phyloP scores from a whole-genome alignment of 1,140 invertebrate species.

The Periplaneta americana region DNA sequence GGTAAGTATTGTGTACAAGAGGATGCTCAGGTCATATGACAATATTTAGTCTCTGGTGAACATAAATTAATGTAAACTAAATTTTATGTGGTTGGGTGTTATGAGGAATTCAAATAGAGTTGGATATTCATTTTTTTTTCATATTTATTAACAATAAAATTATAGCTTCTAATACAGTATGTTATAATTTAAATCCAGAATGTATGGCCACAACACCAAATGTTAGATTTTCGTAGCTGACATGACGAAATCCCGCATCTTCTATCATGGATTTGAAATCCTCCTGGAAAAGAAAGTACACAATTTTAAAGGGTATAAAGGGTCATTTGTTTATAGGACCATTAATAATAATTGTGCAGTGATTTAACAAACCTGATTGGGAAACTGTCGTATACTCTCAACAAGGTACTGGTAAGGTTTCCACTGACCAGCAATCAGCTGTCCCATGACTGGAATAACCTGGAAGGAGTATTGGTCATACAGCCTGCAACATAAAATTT shows the following conservation, averaged over 20 bases:
- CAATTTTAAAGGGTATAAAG: not conserved
- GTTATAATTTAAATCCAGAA: conserved; percentile 83
- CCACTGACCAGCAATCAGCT: conserved; percentile 92
- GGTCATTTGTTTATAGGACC: not conserved
- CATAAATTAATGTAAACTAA: too few species aligned
- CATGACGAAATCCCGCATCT: conserved; percentile 77
- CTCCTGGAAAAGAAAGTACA: conserved; percentile 58
- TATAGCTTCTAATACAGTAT: too few species aligned
- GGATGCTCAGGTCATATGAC: too few species aligned
- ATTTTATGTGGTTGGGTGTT: too few species aligned
- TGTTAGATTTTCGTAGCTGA: conserved; percentile 84
- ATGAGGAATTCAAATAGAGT: too few species aligned
- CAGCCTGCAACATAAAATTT: conserved; percentile 49
- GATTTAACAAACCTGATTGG: conserved; percentile 64
- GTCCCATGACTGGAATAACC: conserved; percentile 94
- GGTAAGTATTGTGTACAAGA: too few species aligned
- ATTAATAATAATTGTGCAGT: not conserved
- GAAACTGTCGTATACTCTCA: conserved; percentile 96
- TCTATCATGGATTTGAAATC: conserved; percentile 85
- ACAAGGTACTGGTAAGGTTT: conserved; percentile 97
- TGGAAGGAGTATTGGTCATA: conserved; percentile 98
- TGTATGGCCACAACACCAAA: conserved; percentile 91
- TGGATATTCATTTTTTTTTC: too few species aligned
- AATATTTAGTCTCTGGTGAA: too few species aligned
- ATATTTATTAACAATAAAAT: not conserved